Evolutionary conservation across 2,888 invertebrate genomes (phyloP), one percentile per base, ranked within the genome.

Genomic region (Criorhina ranunculi): DNA sequence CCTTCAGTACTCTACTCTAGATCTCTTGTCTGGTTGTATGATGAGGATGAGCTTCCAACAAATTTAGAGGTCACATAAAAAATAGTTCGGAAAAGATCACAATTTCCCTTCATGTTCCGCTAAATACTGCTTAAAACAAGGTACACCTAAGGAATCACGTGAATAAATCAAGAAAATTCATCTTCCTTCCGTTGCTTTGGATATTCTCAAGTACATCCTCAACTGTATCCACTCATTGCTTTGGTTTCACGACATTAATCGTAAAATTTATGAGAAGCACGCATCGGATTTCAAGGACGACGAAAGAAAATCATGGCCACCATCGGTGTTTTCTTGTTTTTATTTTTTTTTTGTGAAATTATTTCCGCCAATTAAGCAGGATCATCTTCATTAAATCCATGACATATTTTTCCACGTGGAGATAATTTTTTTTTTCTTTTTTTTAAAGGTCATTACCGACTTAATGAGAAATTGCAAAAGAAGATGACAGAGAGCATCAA

Each of bases 321-420:
- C 29, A 19, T 11, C 33, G 33, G 29, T 12, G 53, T 55, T 5
- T 31, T n/a, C 12, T 19, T 40, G 15, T 17, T 44, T 17, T 17
- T 8, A 11, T 46, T 46, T 24, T 24, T 8, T 51, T 9, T 51
- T 4, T 40, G 12, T 59, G 59, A 1, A 12, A 59, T 3, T 60
- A 9, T 11, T 60, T 29, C 29, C 60, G 60, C 60, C 60, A 60
- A 60, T 60, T 60, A 60, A 29, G 60, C 29, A 42, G 29, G 24
- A 60, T 60, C 42, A 42, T 60, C 60, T 60, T 60, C 60, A 60
- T 60, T 60, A 60, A 60, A 42, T 24, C 15, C 2, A 6, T 9
- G 42, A 42, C 60, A 60, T n/a, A 42, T 31, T 60, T 29, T 5
- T 2, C 12, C 42, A 42, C 60, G 42, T 60, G 60, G 29, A 12